A percentile compares a stretch with the other conserved stretches of the same genome.
These are phyloP conservation scores for Idaea biselata DNA, from an alignment of 2,888 invertebrate genomes.

Conservation along the genomic window DNA sequence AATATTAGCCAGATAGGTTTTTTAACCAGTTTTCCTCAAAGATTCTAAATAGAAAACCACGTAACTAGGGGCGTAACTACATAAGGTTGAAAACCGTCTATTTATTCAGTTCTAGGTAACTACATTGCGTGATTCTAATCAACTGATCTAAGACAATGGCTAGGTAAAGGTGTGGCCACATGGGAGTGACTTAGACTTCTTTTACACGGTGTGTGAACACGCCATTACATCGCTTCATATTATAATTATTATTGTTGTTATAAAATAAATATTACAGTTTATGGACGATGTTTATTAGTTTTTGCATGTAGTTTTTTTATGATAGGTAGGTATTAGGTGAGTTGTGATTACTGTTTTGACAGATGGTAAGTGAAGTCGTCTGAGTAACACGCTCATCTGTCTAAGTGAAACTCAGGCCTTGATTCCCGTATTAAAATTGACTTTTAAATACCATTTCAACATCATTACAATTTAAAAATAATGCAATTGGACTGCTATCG, in stretches of 20 bases:
- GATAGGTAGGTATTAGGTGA: not conserved
- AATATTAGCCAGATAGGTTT: not conserved
- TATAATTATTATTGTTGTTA: not conserved
- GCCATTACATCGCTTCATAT: constrained; percentile 22
- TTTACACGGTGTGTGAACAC: constrained; percentile 57
- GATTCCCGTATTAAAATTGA: too few relatives aligned
- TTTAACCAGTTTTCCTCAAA: not conserved
- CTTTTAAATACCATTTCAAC: too few relatives aligned
- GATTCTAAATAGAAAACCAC: not conserved
- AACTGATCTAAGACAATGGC: constrained; percentile 44
- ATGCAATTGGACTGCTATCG: too few relatives aligned
- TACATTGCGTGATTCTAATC: constrained; percentile 26
- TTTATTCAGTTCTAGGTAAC: not conserved
- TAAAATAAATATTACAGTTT: not conserved
- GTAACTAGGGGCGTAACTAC: constrained; percentile 8
- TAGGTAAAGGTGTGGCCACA: constrained; percentile 55
- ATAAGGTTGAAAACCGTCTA: constrained; percentile 11
- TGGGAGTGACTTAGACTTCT: constrained; percentile 58
- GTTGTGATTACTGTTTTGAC: too few relatives aligned
- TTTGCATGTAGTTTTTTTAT: not conserved
- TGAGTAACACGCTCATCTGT: too few relatives aligned
- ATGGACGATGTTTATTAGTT: not conserved
- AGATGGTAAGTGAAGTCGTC: too few relatives aligned
- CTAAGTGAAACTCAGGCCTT: too few relatives aligned
- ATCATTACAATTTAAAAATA: too few relatives aligned